phyloP scores from a whole-genome alignment of 2,113 vertebrate species.

The Nicator chloris region DNA sequence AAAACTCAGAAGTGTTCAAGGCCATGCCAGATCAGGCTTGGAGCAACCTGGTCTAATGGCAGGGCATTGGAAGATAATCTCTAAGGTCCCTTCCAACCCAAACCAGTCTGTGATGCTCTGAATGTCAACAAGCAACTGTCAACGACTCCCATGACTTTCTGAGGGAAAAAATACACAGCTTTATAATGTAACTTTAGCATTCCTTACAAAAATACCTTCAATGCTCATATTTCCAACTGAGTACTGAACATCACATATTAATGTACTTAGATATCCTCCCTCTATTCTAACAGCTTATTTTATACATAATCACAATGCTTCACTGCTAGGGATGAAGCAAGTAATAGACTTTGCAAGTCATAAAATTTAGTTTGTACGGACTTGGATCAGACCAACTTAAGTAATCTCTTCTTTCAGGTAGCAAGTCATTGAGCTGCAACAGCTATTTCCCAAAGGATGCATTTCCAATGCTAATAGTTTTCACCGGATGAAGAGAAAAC shows the following conservation, averaged over 20 bases:
- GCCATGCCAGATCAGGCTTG: not conserved
- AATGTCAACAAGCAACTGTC: not conserved
- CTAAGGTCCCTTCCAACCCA: not conserved
- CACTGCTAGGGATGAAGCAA: too few species aligned
- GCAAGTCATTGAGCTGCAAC: not conserved
- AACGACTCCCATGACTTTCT: not conserved
- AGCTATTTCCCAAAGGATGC: not conserved
- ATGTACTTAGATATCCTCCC: not conserved
- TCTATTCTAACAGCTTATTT: not conserved
- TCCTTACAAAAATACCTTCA: not conserved
- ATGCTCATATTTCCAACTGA: accelerated
- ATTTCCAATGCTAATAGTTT: not conserved
- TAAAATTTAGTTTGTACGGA: not conserved
- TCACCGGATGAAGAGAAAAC: not conserved
- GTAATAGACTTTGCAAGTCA: not conserved
- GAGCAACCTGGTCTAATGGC: not conserved
- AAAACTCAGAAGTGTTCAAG: not conserved
- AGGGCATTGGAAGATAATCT: not conserved
- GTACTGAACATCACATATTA: accelerated
- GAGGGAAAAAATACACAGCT: not conserved
- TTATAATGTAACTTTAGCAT: not conserved
- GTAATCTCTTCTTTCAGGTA: not conserved
- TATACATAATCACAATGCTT: not conserved
- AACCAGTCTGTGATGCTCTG: not conserved
- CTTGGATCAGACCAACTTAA: not conserved